Evolutionary conservation across 2,797 vertebrate species (phyloP).

Genomic region (Acanthurus leucopareius): DNA sequence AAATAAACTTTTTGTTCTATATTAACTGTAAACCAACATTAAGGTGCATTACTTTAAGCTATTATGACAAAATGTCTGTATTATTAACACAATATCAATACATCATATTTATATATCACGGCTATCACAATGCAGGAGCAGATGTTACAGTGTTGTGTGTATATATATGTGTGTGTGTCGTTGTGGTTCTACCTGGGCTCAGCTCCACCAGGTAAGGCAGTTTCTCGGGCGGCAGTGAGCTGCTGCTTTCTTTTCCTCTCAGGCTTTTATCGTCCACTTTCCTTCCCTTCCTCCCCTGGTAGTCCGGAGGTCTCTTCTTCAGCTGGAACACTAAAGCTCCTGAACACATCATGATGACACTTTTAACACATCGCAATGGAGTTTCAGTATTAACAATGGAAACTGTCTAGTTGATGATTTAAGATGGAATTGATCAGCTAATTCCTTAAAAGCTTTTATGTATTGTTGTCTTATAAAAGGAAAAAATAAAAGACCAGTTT

Average conservation of each 20-base stretch:
- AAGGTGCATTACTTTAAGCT: too few relatives aligned
- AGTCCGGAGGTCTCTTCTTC: conserved; percentile 94
- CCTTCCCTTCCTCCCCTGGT: conserved; percentile 89
- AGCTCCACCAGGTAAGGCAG: conserved; percentile 97
- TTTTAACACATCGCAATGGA: neutral
- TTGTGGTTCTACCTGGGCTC: conserved; percentile 91
- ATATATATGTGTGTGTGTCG: conserved; percentile 4
- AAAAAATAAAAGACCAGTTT: neutral
- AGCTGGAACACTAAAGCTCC: conserved; percentile 94
- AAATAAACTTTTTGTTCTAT: too few relatives aligned
- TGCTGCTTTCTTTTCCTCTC: conserved; percentile 86
- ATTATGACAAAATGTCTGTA: too few relatives aligned
- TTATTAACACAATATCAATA: too few relatives aligned
- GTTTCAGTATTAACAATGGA: neutral
- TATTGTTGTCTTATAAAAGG: too few relatives aligned
- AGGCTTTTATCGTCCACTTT: conserved; percentile 88
- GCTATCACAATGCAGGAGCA: too few relatives aligned
- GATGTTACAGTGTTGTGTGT: neutral
- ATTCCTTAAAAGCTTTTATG: neutral
- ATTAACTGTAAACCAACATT: too few relatives aligned
- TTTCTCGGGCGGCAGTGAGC: conserved; percentile 92
- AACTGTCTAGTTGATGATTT: neutral
- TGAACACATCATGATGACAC: conserved; percentile 56
- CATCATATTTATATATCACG: too few relatives aligned
- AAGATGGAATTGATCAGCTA: too few relatives aligned